phyloP scores from a whole-genome alignment of 1,140 invertebrate species.

The Mylabris phalerata region DNA sequence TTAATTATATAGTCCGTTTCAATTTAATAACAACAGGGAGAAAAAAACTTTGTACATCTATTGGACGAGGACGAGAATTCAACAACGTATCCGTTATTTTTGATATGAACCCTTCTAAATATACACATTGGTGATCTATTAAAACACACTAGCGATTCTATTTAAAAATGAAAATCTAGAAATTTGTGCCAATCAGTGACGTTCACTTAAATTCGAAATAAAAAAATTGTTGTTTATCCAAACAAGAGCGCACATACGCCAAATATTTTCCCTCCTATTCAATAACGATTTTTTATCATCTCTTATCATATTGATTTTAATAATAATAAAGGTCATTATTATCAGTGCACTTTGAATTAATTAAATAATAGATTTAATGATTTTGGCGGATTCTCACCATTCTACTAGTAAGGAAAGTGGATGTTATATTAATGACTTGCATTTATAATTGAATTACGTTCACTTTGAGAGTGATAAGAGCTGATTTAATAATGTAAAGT shows the following conservation, averaged over 20 bases:
- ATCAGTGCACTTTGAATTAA: too few species aligned
- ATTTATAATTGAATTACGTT: not conserved
- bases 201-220: not conserved
- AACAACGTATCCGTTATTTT: constrained; percentile 19
- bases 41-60: too few species aligned
- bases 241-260: too few species aligned
- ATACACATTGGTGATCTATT: constrained; percentile 18
- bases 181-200: constrained; percentile 23
- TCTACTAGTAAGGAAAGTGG: too few species aligned
- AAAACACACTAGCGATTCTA: constrained; percentile 21
- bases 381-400: too few species aligned
- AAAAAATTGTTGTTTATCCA: constrained; percentile 8
- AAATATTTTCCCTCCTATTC: too few species aligned
- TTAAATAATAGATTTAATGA: too few species aligned
- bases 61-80: not conserved
- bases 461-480: not conserved
- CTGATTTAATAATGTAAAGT: not conserved
- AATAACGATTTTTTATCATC: too few species aligned
- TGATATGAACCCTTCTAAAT: constrained; percentile 22
- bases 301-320: too few species aligned
- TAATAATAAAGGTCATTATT: too few species aligned
- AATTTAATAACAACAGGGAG: too few species aligned
- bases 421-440: not conserved
- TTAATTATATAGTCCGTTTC: constrained; percentile 12
- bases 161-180: constrained; percentile 17